Evolutionary conservation across 1,140 invertebrate genomes (phyloP).

Genomic region (Ladona fulva): DNA sequence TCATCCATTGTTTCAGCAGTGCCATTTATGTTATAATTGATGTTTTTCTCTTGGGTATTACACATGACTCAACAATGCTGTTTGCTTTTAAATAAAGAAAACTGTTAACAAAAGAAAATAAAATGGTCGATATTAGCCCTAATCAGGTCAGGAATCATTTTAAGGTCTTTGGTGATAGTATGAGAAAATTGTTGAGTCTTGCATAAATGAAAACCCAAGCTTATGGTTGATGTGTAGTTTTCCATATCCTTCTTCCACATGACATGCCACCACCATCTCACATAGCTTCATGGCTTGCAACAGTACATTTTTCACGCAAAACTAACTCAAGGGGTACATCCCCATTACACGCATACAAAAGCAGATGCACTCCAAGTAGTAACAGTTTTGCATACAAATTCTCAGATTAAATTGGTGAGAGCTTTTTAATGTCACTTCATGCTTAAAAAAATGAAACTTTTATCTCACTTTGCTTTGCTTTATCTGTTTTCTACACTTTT

Average conservation of each 20-base stretch:
- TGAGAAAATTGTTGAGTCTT: background rate
- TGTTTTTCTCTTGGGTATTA: background rate
- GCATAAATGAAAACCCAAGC: background rate
- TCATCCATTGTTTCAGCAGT: slow-evolving; percentile 1
- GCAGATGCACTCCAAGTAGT: background rate
- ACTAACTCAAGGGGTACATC: background rate
- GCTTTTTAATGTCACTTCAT: background rate
- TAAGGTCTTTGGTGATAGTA: too few species aligned
- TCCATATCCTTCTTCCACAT: background rate
- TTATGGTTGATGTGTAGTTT: background rate
- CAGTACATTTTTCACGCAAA: background rate
- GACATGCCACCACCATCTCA: background rate
- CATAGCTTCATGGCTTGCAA: background rate
- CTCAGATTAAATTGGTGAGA: background rate
- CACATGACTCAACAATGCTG: background rate
- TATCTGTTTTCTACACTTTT: background rate
- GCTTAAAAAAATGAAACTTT: slow-evolving; percentile 1
- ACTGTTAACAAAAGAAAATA: too few species aligned
- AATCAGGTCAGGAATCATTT: too few species aligned
- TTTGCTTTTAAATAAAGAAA: background rate
- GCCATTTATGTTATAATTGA: background rate
- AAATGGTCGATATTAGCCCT: too few species aligned
- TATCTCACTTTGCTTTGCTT: background rate
- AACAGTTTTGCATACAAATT: background rate
- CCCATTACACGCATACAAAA: background rate